phyloP scores from a whole-genome alignment of 2,888 invertebrate genomes.

The Gastracanthus pulcherrimus region DNA sequence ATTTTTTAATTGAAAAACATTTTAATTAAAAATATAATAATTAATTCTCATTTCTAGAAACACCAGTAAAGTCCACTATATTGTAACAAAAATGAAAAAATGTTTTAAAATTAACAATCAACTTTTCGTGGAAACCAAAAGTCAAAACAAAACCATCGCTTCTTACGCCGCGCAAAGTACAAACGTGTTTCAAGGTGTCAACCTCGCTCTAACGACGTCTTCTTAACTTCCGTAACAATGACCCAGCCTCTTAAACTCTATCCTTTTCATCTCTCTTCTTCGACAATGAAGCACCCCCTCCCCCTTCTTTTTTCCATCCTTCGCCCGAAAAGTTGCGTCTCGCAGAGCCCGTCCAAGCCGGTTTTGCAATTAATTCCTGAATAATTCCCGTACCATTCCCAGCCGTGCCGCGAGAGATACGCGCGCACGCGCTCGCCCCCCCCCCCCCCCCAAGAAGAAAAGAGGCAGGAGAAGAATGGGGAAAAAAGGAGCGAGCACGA shows the following conservation, averaged over 20 bases:
- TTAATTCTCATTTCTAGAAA: too few relatives aligned
- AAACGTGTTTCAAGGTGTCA: not conserved
- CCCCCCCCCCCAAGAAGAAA: too few relatives aligned
- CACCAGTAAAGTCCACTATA: too few relatives aligned
- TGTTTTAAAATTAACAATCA: too few relatives aligned
- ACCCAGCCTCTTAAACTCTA: conserved; percentile 14
- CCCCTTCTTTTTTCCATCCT: not conserved
- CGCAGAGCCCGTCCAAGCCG: conserved; percentile 1
- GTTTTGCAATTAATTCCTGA: conserved; percentile 60
- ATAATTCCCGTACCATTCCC: conserved; percentile 54
- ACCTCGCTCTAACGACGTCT: conserved; percentile 15
- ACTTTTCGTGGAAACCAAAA: not conserved
- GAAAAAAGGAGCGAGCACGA: not conserved
- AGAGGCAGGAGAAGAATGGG: not conserved
- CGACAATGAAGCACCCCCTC: not conserved
- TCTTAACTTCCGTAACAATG: conserved; percentile 35
- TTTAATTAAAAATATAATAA: too few relatives aligned
- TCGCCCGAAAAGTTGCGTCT: conserved; percentile 18
- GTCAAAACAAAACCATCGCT: not conserved
- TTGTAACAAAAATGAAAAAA: too few relatives aligned
- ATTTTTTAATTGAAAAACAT: too few relatives aligned
- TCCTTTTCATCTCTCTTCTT: not conserved
- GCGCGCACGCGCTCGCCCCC: too few relatives aligned
- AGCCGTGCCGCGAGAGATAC: conserved; percentile 6
- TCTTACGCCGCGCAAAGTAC: too few relatives aligned